Evolutionary conservation across 2,888 invertebrate genomes (phyloP), one percentile per base, ranked within the genome.

Genomic region (Drosophila pegasa): DNA sequence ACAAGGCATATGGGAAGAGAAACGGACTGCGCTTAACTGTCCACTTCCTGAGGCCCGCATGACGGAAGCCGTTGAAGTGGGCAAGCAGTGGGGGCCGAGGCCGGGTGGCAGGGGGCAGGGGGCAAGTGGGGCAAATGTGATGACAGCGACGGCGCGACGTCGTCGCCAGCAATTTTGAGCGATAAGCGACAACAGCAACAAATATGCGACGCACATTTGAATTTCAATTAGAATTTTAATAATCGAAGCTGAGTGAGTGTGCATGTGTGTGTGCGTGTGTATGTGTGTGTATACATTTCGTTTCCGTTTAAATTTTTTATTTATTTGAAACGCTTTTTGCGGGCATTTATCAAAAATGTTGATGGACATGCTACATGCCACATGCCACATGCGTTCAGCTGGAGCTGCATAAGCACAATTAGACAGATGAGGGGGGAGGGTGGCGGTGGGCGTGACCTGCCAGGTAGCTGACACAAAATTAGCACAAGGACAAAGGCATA

Each of bases 181-280:
- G 75, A 75, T 75, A 75, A 72, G 68, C 77, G 77, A 69, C 73
- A 61, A 56, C 41, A 52, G n/a, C 18, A 48, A 25, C 57, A 33
- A 59, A 48, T 35, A 45, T 10, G 62, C 75, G 57, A 78, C 73
- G 77, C 84, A 78, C 84, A 88, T 88, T 87, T 88, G 88, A 88
- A 88, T 88, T 88, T 88, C 87, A 88, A 88, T 88, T 89, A 89
- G 89, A 80, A 85, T 87, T 83, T 82, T 84, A 87, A 84, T 84
- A 84, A 83, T 83, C 83, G 87, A 87, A 78, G 70, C 75, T 62
- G 43, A 40, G 51, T 54, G 64, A 16, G 47, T 48, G 60, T 29
- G 54, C 47, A n/a, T n/a, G 37, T 58, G 31, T 47, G 38, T 31
- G 43, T 40, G 10, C 48, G 51, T 29, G 63, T 59, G 63, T 86